Evolutionary conservation across 2,113 vertebrate genomes (phyloP).

Genomic region (Corythornis madagascariensis): DNA sequence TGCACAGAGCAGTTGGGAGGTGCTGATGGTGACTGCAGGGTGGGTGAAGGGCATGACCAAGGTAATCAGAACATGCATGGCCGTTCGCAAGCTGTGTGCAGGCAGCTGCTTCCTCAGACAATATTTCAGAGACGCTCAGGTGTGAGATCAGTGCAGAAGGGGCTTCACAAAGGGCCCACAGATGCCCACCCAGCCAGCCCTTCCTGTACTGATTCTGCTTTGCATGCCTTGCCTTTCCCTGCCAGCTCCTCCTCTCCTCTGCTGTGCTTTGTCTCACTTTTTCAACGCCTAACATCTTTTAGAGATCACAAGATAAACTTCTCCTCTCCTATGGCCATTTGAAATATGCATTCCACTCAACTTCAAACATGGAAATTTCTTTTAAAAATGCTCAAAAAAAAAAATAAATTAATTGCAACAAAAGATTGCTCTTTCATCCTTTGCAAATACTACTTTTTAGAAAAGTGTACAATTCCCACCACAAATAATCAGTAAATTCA

Average conservation of each 20-base stretch:
- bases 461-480: neutral
- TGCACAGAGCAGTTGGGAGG: fast-evolving
- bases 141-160: neutral
- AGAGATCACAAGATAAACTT: neutral
- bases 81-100: neutral
- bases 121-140: neutral
- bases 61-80: neutral
- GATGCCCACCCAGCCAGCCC: neutral
- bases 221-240: neutral
- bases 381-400: neutral
- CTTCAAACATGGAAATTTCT: neutral
- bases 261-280: neutral
- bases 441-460: neutral
- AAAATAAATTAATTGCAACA: neutral
- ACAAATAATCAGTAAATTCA: neutral
- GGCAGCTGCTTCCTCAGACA: neutral
- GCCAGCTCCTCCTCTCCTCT: neutral
- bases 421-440: neutral
- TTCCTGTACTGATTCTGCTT: neutral
- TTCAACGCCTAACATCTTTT: neutral
- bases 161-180: neutral
- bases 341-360: neutral
- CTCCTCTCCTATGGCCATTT: neutral
- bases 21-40: fast-evolving
- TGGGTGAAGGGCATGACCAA: neutral